phyloP scores from a whole-genome alignment of 2,888 invertebrate genomes.

The Listrodromus nycthemerus region DNA sequence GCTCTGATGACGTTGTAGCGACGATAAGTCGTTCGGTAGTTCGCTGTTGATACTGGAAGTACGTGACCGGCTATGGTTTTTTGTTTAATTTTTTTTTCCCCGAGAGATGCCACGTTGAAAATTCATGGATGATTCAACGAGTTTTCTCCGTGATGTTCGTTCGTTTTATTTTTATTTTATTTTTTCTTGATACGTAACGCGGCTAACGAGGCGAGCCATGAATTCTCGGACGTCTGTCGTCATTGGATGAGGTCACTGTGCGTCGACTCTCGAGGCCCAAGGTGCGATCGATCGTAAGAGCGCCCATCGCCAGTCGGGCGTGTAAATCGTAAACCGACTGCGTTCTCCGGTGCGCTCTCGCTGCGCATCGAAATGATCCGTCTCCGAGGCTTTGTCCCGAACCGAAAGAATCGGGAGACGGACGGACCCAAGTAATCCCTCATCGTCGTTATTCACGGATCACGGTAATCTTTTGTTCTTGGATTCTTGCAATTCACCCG shows the following conservation, averaged over 20 bases:
- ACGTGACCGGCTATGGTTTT: conserved; percentile 34
- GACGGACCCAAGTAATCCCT: not conserved
- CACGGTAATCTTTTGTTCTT: conserved; percentile 1
- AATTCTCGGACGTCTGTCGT: conserved; percentile 59
- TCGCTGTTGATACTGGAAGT: conserved; percentile 5
- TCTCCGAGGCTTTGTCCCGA: not conserved
- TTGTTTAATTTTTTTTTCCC: not conserved
- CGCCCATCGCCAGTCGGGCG: conserved; percentile 7
- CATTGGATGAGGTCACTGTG: conserved; percentile 63
- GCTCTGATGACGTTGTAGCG: conserved; percentile 43
- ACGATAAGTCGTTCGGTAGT: conserved; percentile 55
- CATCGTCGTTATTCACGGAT: not conserved
- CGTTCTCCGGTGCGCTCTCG: not conserved
- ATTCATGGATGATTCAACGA: conserved; percentile 56
- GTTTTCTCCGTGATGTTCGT: conserved; percentile 13
- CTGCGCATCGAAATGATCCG: conserved; percentile 6
- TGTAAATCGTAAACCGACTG: conserved; percentile 4
- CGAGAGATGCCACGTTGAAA: conserved; percentile 17
- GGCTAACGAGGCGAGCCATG: conserved; percentile 26
- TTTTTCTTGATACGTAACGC: conserved; percentile 11
- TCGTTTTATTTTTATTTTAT: conserved; percentile 20
- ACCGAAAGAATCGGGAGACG: not conserved
- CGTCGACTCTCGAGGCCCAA: conserved; percentile 37
- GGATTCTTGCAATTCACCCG: not conserved
- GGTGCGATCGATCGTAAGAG: not conserved